Conservation (phyloP, 2,113 vertebrate genomes). For the Furnarius figulus region DNA sequence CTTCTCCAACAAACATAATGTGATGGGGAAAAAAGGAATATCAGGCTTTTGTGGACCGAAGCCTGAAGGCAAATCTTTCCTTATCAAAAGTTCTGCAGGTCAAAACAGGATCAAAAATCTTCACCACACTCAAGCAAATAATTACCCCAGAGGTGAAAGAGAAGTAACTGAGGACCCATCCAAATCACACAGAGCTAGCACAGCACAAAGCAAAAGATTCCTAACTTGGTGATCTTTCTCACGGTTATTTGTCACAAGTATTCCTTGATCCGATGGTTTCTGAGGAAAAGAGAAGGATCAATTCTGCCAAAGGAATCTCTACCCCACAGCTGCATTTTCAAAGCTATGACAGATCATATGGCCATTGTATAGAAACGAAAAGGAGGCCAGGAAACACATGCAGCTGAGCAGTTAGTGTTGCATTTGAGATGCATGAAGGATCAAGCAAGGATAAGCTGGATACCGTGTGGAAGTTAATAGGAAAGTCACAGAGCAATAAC, state of each 20-base stretch:
- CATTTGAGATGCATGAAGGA: conserved; percentile 34
- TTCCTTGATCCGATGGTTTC: conserved; percentile 45
- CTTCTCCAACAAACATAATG: neutral
- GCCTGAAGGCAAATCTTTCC: conserved; percentile 46
- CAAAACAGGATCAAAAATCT: conserved; percentile 53
- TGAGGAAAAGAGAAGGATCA: conserved; percentile 59
- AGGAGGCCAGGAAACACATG: conserved; percentile 39
- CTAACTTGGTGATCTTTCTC: conserved; percentile 32
- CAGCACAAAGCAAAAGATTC: conserved; percentile 34
- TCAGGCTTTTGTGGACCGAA: neutral
- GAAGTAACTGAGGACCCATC: conserved; percentile 27
- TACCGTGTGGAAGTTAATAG: neutral
- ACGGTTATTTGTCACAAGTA: conserved; percentile 52
- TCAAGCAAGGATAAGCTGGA: conserved; percentile 8
- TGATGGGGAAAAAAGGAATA: neutral
- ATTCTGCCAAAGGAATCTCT: conserved; percentile 45
- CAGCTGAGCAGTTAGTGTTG: neutral
- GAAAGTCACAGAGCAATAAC: conserved; percentile 12
- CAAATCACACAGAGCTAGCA: conserved; percentile 17
- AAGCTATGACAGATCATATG: conserved; percentile 31
- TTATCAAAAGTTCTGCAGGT: conserved; percentile 44
- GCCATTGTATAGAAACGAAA: conserved; percentile 42
- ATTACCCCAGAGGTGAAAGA: conserved; percentile 66
- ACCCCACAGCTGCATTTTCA: conserved; percentile 51
- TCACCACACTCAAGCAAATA: conserved; percentile 8